Evolutionary conservation across 2,888 invertebrate species (phyloP), one percentile per base, ranked within the genome.

Genomic region (Drosophila emarginata): DNA sequence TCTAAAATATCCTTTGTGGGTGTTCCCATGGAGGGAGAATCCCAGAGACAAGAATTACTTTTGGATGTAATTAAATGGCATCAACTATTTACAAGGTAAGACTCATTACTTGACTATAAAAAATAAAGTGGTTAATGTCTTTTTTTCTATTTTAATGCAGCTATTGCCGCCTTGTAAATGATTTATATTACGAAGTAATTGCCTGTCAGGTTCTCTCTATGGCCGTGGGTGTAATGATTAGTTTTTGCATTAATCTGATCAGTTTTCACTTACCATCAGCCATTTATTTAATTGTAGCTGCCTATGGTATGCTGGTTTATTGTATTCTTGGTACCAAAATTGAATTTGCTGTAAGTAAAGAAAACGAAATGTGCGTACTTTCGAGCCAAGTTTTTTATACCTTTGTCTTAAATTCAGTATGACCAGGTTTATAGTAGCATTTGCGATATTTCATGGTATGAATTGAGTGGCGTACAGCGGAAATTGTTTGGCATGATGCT

Each of bases 11-110:
- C 23, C 0, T 0, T 2, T 2, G 65, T 79, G 0, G 75, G 75
- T 1, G 53, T 1, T 0, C 7, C 0, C 1, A 28, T 67, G 6
- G 23, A 7, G 4, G n/a, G 40, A 12, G 65, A 56, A 1, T 15
- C 53, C 1, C 21, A 40, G 3, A 32, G 66, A 0, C 45, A 73
- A 1, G 5, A 5, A 2, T n/a, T 66, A 4, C 57, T 80, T 0
- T n/a, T 80, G 4, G 86, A 86, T 9, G 15, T 77, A 4, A 73
- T 74, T 12, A 77, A 72, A 3, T 81, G 80, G 78, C 80, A 81
- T 72, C 87, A 81, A n/a, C 7, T 61, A 0, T 80, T 86, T 11
- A 68, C 66, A 0, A 53, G 63, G 87, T 86, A 60, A 40, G 64
- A 32, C 11, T 26, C 5, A 26, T 26, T 5, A 11, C 1, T 9